These are phyloP conservation scores for Discoglossus pictus DNA, from an alignment of 2,797 vertebrate species.

Conservation along the genomic window DNA sequence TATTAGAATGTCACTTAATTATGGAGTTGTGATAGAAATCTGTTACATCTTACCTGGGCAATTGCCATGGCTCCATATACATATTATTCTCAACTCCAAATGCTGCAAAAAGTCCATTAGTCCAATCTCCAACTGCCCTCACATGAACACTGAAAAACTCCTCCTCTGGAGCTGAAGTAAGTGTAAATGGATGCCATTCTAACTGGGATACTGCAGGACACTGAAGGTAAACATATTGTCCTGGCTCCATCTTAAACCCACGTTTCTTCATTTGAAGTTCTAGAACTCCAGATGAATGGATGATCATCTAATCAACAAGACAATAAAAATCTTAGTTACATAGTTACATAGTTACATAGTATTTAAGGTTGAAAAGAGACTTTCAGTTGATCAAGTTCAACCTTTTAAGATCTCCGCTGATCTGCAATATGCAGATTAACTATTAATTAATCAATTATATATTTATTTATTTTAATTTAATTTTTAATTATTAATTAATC, in stretches of 20 bases:
- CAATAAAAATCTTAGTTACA: neutral
- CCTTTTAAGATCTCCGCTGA: too few species aligned
- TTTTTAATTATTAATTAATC: too few species aligned
- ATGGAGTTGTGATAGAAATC: too few species aligned
- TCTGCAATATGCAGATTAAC: too few species aligned
- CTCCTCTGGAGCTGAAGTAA: constrained; percentile 75
- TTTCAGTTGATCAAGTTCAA: too few species aligned
- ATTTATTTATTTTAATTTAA: too few species aligned
- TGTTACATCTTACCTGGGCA: constrained; percentile 65
- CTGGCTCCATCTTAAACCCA: constrained; percentile 71
- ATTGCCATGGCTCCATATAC: constrained; percentile 56
- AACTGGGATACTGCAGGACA: constrained; percentile 69
- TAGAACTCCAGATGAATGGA: constrained; percentile 69
- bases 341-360: too few species aligned
- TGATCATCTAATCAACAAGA: constrained; percentile 64
- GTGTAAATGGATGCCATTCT: constrained; percentile 79
- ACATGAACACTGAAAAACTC: constrained; percentile 75
- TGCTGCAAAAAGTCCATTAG: constrained; percentile 63
- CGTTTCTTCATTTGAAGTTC: constrained; percentile 75
- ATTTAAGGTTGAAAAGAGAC: too few species aligned
- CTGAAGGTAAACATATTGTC: constrained; percentile 73
- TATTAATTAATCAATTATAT: too few species aligned
- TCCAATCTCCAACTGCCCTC: constrained; percentile 71
- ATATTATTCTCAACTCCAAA: constrained; percentile 59
- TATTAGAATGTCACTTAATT: too few species aligned